Percentiles rank a stretch among this genome's conserved stretches.
Evolutionary conservation across 64 coral and sea anemone genomes (phyloP).

Genomic region (Dendronephthya gigantea): DNA sequence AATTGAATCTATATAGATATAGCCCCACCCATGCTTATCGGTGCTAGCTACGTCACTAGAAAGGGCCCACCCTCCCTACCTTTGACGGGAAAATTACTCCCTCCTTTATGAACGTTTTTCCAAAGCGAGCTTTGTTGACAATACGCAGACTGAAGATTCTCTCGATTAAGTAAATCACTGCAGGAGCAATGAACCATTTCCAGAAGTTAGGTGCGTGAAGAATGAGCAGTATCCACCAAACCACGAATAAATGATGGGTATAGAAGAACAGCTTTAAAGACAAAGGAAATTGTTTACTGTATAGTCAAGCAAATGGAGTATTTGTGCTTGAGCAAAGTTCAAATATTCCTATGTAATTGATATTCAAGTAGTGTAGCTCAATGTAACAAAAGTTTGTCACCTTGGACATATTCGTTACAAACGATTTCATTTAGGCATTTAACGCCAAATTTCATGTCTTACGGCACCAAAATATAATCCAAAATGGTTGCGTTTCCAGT

Average conservation of each 20-base stretch:
- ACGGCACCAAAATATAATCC: too few species aligned
- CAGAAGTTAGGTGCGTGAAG: slow-evolving; percentile 6
- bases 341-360: neutral
- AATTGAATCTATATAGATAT: too few species aligned
- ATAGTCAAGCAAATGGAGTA: neutral
- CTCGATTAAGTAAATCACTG: neutral
- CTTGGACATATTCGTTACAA: too few species aligned
- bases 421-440: too few species aligned
- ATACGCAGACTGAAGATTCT: neutral
- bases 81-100: neutral
- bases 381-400: too few species aligned
- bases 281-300: neutral
- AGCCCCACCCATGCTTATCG: too few species aligned
- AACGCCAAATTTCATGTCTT: too few species aligned
- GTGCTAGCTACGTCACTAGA: too few species aligned
- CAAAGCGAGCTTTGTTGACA: neutral
- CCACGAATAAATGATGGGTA: slow-evolving; percentile 1
- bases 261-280: neutral
- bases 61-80: neutral
- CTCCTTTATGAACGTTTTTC: slow-evolving; percentile 1
- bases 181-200: slow-evolving; percentile 12
- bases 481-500: too few species aligned
- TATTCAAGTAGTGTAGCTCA: too few species aligned
- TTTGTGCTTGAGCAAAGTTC: neutral
- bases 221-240: slow-evolving; percentile 14